These are phyloP conservation scores for Poeciliopsis occidentalis DNA, from an alignment of 2,113 vertebrate genomes.

Conservation along the genomic window DNA sequence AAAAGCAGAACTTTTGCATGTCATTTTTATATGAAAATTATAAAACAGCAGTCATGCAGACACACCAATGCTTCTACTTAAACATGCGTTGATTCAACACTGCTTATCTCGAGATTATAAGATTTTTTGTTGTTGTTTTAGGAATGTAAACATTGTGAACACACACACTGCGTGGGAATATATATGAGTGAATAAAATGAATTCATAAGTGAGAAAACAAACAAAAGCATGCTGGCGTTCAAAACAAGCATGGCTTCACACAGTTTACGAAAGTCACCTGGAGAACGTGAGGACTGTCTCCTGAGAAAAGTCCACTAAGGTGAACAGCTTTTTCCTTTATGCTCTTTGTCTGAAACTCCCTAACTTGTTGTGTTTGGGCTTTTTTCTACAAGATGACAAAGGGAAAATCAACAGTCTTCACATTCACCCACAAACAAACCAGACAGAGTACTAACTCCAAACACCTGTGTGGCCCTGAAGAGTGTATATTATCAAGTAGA, in stretches of 20 bases:
- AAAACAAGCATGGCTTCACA: slow-evolving; percentile 31
- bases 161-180: not conserved
- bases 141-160: not conserved
- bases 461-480: not conserved
- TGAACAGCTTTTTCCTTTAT: slow-evolving; percentile 96
- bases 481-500: slow-evolving; percentile 20
- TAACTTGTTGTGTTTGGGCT: slow-evolving; percentile 89
- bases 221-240: slow-evolving; percentile 2
- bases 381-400: slow-evolving; percentile 85
- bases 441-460: slow-evolving; percentile 39
- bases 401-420: slow-evolving; percentile 37
- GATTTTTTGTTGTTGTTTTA: not conserved
- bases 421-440: slow-evolving; percentile 37
- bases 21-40: not conserved
- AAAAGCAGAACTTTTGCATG: not conserved
- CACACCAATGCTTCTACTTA: not conserved
- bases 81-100: not conserved
- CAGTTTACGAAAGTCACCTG: slow-evolving; percentile 86
- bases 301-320: slow-evolving; percentile 88
- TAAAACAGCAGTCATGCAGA: not conserved
- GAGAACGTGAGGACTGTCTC: slow-evolving; percentile 73
- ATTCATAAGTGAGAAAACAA: not conserved
- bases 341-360: slow-evolving; percentile 96
- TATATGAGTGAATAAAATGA: not conserved
- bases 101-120: not conserved